Evolutionary conservation across 2,797 vertebrate genomes (phyloP).

Genomic region (Euthynnus affinis): DNA sequence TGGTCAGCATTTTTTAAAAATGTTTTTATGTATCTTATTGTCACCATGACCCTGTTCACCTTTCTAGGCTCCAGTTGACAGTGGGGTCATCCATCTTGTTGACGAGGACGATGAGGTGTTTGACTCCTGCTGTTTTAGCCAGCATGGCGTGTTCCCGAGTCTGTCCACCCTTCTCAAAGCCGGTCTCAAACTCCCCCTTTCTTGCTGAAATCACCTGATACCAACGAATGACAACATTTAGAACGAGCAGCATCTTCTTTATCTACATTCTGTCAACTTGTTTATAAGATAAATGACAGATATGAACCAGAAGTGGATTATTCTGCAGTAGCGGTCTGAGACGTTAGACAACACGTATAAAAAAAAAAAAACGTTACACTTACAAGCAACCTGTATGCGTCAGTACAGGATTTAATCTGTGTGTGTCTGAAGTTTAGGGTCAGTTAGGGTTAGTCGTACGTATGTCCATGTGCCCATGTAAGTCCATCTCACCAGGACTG

Average conservation of each 20-base stretch:
- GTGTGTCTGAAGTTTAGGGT: not conserved
- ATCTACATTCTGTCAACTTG: not conserved
- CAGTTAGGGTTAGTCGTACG: not conserved
- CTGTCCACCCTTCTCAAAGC: slow-evolving; percentile 99
- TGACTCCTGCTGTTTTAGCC: slow-evolving; percentile 98
- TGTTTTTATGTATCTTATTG: not conserved
- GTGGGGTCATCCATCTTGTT: slow-evolving; percentile 99
- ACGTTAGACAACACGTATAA: not conserved
- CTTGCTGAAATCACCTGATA: slow-evolving; percentile 96
- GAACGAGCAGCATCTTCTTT: not conserved
- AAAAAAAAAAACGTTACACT: not conserved
- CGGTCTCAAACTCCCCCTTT: slow-evolving; percentile 99
- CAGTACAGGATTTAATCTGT: not conserved
- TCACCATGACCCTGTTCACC: slow-evolving; percentile 77
- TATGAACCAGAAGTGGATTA: not conserved
- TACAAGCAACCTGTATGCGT: not conserved
- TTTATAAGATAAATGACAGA: not conserved
- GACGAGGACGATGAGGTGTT: slow-evolving; percentile 97
- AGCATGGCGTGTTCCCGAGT: slow-evolving; percentile 99
- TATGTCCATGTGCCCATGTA: not conserved
- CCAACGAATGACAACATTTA: not conserved
- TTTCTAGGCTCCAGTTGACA: slow-evolving; percentile 98
- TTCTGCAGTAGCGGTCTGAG: not conserved
- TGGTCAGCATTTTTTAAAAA: not conserved
- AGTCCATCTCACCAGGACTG: slow-evolving; percentile 92